Base-by-base conservation (phyloP, 2,113 vertebrate genomes). In the Rostratula benghalensis region DNA sequence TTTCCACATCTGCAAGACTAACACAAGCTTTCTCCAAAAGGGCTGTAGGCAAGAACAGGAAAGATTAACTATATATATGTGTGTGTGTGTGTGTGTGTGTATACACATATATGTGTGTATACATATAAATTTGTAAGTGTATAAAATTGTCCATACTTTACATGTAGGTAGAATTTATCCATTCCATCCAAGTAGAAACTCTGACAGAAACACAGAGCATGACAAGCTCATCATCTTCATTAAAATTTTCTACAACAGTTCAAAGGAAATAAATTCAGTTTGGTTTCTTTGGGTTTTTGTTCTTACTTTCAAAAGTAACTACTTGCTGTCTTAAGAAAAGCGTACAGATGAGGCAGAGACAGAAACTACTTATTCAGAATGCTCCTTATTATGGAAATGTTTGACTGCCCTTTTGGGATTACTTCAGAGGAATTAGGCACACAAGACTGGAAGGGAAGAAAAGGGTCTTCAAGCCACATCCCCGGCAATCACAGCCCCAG, bases 381-480 rank as follows among this genome's bases (percentile, higher is more conserved):
- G 50, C 25, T 94, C 67, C 94, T 94, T 91, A 87, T 95, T 91
- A 87, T 89, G 92, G 96, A 96, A 95, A 93, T 90, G 53, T 96
- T 94, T 94, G 89, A 79, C 87, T 92, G 56, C 75, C 84, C 39
- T 83, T 94, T 91, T 85, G 50, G 87, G 78, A 79, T 83, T 94
- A 79, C 84, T 94, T 95, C 93, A 92, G 87, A 79, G 78, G 81
- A 94, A 96, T 96, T 95, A 94, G 59, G 91, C 83, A 94, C 86
- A 94, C 76, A 74, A 95, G 93, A 95, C 76, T 97, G 95, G 91
- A 96, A 84, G 48, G 45, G 83, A 93, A 95, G 57, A 97, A 97
- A 95, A 95, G 89, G 45, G n/a, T 91, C 89, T 94, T 69, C 77
- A 64, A 87, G 65, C 87, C 35, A 93, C 48, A 56, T 79, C 61